Conservation (phyloP, 1,140 invertebrate species). For the Latrodectus geometricus region DNA sequence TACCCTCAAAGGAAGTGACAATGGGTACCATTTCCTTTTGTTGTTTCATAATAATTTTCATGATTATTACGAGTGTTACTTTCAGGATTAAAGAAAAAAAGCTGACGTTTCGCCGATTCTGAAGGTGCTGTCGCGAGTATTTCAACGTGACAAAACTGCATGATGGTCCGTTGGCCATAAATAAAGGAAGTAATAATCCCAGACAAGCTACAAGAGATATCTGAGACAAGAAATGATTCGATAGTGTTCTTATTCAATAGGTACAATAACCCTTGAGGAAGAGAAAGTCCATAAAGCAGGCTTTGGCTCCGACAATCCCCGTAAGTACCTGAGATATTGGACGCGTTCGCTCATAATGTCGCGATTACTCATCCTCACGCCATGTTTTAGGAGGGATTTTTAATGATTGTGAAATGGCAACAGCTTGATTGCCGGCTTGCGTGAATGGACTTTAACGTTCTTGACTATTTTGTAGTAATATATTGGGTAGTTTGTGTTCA, state of each 20-base stretch:
- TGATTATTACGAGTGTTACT: too few relatives aligned
- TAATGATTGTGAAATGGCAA: constrained; percentile 40
- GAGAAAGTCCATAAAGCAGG: constrained; percentile 32
- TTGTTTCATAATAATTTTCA: too few relatives aligned
- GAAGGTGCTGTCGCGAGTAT: background rate
- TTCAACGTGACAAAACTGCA: constrained; percentile 5
- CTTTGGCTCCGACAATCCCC: constrained; percentile 48
- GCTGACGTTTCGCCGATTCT: too few relatives aligned
- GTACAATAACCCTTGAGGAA: constrained; percentile 35
- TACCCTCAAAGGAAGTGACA: too few relatives aligned
- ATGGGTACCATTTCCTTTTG: too few relatives aligned
- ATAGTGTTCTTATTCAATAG: constrained; percentile 27
- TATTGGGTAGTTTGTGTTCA: too few relatives aligned
- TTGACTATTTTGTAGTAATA: background rate
- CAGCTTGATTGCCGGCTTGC: constrained; percentile 13
- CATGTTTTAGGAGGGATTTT: background rate
- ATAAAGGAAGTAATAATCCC: constrained; percentile 13
- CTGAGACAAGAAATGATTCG: constrained; percentile 38
- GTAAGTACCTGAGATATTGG: constrained; percentile 53
- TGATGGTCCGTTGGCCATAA: constrained; percentile 7
- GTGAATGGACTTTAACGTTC: background rate
- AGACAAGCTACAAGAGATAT: constrained; percentile 22
- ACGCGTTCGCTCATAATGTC: constrained; percentile 51
- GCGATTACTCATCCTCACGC: constrained; percentile 46
- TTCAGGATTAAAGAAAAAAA: too few relatives aligned